These are phyloP conservation scores for Catocala fraxini DNA, from an alignment of 2,888 invertebrate genomes.

Conservation along the genomic window DNA sequence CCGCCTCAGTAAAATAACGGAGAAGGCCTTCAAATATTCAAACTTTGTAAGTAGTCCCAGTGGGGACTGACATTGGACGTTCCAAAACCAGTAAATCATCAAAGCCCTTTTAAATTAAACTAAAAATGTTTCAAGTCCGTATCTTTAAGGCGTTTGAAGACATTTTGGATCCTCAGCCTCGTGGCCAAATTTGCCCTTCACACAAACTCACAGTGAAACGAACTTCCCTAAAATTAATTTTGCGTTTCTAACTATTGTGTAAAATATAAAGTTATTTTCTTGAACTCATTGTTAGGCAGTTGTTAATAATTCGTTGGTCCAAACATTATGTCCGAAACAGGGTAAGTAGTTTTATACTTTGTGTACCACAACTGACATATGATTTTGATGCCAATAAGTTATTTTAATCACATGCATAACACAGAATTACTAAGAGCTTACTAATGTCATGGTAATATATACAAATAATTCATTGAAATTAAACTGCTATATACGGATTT, in stretches of 20 bases:
- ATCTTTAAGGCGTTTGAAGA: constrained; percentile 54
- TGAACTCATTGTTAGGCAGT: constrained; percentile 1
- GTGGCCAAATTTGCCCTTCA: constrained; percentile 65
- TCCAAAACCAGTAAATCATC: constrained; percentile 46
- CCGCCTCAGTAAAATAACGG: no score
- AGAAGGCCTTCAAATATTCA: no score
- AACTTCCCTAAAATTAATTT: constrained; percentile 76
- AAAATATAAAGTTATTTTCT: constrained; percentile 69
- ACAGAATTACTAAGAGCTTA: no score
- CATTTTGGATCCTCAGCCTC: constrained; percentile 54
- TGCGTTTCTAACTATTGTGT: constrained; percentile 64
- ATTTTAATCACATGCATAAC: no score
- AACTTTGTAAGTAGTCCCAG: constrained; percentile 35
- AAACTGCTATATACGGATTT: no score
- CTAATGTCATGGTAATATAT: no score
- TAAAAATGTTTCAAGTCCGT: constrained; percentile 40
- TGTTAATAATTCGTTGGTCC: no score
- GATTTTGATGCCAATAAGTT: no score
- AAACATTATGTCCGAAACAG: no score
- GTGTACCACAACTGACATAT: no score
- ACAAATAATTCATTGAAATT: no score
- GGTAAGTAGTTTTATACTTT: no score
- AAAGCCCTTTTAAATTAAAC: constrained; percentile 46
- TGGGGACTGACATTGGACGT: constrained; percentile 42
- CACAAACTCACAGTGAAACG: constrained; percentile 64